These are phyloP conservation scores for Cydia pomonella DNA, from an alignment of 1,140 invertebrate species.

Conservation along the genomic window DNA sequence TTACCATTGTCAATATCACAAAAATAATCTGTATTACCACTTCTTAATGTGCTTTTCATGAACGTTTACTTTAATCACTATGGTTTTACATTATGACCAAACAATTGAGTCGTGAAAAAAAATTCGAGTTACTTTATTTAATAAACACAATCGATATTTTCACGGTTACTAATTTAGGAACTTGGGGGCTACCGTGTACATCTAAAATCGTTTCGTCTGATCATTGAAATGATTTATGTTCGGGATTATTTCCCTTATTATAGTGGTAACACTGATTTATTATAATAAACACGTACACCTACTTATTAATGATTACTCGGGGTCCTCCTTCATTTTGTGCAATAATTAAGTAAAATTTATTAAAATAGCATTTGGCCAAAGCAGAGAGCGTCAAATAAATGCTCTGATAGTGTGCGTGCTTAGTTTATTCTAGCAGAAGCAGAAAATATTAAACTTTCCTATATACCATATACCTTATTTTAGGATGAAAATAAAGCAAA, in stretches of 20 bases:
- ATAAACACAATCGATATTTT: neutral
- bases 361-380: conserved; percentile 14
- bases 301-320: neutral
- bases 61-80: neutral
- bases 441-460: conserved; percentile 9
- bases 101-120: neutral
- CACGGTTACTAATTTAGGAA: neutral
- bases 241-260: neutral
- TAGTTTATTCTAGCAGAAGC: conserved; percentile 27
- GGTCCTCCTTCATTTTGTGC: conserved; percentile 19
- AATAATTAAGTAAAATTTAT: neutral
- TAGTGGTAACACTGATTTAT: neutral
- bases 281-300: neutral
- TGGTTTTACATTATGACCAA: neutral
- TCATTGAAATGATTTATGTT: no score
- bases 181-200: no score
- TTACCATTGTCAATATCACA: conserved; percentile 4
- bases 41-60: neutral
- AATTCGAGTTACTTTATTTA: neutral
- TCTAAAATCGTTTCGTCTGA: no score
- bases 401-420: conserved; percentile 25
- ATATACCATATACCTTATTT: neutral
- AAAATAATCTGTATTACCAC: neutral
- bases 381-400: conserved; percentile 24
- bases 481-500: neutral